These are phyloP conservation scores for Trileptium ribeirensis DNA, from an alignment of 2,888 invertebrate genomes.

Conservation along the genomic window DNA sequence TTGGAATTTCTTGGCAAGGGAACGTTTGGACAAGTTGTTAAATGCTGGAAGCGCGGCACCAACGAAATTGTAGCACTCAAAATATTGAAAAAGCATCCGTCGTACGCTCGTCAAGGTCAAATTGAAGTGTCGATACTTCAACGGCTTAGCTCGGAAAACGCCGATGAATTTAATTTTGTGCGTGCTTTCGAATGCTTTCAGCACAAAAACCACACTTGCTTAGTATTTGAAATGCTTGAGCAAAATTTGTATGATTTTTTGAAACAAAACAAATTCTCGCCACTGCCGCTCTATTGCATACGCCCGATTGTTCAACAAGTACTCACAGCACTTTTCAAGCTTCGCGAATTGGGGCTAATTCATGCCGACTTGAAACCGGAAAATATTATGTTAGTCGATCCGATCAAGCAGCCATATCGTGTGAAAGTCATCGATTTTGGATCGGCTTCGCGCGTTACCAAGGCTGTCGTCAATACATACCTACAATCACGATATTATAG, in stretches of 20 bases:
- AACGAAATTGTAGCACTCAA: slow-evolving; percentile 99
- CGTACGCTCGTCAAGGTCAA: slow-evolving; percentile 98
- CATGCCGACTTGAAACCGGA: slow-evolving; percentile 99
- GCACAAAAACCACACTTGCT: slow-evolving; percentile 97
- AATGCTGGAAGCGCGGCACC: slow-evolving; percentile 99
- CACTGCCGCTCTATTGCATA: slow-evolving; percentile 93
- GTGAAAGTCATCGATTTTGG: slow-evolving; percentile 99
- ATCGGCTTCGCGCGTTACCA: slow-evolving; percentile 96
- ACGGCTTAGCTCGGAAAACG: slow-evolving; percentile 76
- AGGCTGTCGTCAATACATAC: slow-evolving; percentile 98
- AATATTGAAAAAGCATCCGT: slow-evolving; percentile 99
- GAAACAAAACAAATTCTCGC: slow-evolving; percentile 99
- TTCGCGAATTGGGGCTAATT: slow-evolving; percentile 91
- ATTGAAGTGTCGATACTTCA: slow-evolving; percentile 74
- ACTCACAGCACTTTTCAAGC: slow-evolving; percentile 67
- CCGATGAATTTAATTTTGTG: slow-evolving; percentile 98
- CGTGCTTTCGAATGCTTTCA: slow-evolving; percentile 99
- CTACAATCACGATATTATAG: slow-evolving; percentile 97
- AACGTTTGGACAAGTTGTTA: slow-evolving; percentile 96
- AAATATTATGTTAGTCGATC: slow-evolving; percentile 99
- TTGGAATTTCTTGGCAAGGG: slow-evolving; percentile 97
- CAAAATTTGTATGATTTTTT: slow-evolving; percentile 99
- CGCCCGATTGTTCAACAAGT: slow-evolving; percentile 98
- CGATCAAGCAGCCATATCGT: slow-evolving; percentile 90
- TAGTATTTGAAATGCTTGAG: slow-evolving; percentile 99